Evolutionary conservation across 2,797 vertebrate species (phyloP).

Genomic region (Rhynchotus rufescens): DNA sequence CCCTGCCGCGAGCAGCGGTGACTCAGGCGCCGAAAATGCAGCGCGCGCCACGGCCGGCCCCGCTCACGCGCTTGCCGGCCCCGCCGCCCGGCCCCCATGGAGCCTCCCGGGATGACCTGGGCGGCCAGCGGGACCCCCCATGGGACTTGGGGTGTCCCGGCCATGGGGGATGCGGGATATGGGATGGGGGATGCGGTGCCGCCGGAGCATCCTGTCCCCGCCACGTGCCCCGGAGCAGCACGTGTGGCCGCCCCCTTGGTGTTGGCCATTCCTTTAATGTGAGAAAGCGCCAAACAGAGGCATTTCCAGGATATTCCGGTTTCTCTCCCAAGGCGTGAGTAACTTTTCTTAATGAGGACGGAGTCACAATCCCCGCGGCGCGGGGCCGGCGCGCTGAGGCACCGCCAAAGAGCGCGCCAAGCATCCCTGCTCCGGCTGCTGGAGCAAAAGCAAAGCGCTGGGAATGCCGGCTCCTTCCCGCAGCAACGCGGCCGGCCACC

Average conservation of each 20-base stretch:
- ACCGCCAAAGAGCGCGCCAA: background rate
- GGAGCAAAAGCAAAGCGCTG: too few species aligned
- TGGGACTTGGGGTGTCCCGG: fast-evolving
- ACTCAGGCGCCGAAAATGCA: background rate
- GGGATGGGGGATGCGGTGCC: background rate
- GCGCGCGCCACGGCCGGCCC: fast-evolving
- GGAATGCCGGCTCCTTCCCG: too few species aligned
- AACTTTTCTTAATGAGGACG: constrained; percentile 35
- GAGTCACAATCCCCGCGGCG: constrained; percentile 19
- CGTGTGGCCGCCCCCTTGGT: background rate
- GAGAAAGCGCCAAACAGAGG: constrained; percentile 15
- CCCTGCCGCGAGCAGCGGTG: background rate
- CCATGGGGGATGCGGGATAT: background rate
- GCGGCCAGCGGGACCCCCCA: fast-evolving
- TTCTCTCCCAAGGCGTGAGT: constrained; percentile 46
- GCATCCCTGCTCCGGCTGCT: background rate
- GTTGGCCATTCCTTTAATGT: background rate
- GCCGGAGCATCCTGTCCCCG: background rate
- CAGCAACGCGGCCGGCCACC: background rate
- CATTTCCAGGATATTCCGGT: constrained; percentile 70
- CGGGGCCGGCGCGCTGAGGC: constrained; percentile 35
- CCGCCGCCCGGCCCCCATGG: too few species aligned
- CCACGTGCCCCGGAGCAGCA: background rate
- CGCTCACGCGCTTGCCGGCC: background rate
- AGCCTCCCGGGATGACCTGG: background rate